Evolutionary conservation across 2,797 vertebrate species (phyloP).

Genomic region (Leuciscus waleckii): DNA sequence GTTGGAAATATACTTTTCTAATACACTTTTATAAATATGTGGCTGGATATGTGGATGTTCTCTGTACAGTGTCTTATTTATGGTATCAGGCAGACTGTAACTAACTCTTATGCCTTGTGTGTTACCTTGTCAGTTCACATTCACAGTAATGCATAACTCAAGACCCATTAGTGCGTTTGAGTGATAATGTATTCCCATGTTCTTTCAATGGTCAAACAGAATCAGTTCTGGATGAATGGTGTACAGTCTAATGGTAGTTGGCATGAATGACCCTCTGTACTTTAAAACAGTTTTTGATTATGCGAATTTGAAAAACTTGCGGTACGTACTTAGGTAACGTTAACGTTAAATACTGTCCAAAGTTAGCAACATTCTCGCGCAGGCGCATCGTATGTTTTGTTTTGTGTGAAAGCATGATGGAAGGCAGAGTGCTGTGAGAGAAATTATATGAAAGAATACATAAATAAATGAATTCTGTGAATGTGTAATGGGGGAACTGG

Average conservation of each 20-base stretch:
- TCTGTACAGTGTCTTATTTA: background rate
- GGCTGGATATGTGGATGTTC: background rate
- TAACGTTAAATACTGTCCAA: background rate
- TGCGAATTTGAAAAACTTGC: background rate
- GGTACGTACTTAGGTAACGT: background rate
- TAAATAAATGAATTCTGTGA: no score
- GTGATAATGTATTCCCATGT: background rate
- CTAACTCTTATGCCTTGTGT: background rate
- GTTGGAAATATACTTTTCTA: background rate
- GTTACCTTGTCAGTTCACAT: background rate
- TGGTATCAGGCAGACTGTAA: background rate
- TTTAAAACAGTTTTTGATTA: background rate
- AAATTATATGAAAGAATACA: no score
- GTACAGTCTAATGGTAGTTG: background rate
- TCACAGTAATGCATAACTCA: background rate
- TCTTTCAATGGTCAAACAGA: background rate
- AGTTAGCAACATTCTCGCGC: background rate
- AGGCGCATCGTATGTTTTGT: no score
- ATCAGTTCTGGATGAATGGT: background rate
- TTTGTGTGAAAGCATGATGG: no score
- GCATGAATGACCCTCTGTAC: background rate
- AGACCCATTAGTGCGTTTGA: background rate
- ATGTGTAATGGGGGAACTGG: no score
- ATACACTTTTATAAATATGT: background rate
- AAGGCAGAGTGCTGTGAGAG: no score